A percentile compares a stretch with the other conserved stretches of the same genome.
Conservation (phyloP, 2,888 invertebrate species). For the Pseudococcus viburni region DNA sequence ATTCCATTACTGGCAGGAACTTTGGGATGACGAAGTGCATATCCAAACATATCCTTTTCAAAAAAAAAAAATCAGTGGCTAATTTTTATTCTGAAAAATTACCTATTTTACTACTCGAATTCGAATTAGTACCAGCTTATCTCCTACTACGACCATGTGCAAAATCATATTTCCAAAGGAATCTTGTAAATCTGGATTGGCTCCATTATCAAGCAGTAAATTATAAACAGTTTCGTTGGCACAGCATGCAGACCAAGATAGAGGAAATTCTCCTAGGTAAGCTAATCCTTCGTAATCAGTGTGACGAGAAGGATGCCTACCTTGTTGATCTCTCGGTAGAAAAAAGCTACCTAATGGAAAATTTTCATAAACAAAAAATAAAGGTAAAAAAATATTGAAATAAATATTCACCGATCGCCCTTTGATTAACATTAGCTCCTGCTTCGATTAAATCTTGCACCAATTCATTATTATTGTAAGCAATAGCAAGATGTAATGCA, state of each 20-base stretch:
- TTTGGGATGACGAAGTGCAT: constrained; percentile 94
- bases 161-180: constrained; percentile 98
- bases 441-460: constrained; percentile 93
- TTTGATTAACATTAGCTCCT: constrained; percentile 91
- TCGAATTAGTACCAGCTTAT: constrained; percentile 83
- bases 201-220: constrained; percentile 89
- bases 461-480: constrained; percentile 95
- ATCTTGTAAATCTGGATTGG: constrained; percentile 96
- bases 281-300: constrained; percentile 97
- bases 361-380: neutral
- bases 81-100: neutral
- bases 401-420: constrained; percentile 83
- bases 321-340: constrained; percentile 93
- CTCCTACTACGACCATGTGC: constrained; percentile 99
- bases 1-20: constrained; percentile 93
- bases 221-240: constrained; percentile 98
- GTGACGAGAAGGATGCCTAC: constrained; percentile 81
- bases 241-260: constrained; percentile 98
- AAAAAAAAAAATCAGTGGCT: neutral
- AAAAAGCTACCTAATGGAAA: constrained; percentile 84
- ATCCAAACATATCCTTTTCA: constrained; percentile 95
- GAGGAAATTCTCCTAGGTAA: constrained; percentile 96
- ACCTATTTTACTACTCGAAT: neutral
- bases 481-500: constrained; percentile 95
- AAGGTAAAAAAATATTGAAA: neutral